Evolutionary conservation across 2,888 invertebrate species (phyloP).

Genomic region (Mamestra brassicae): DNA sequence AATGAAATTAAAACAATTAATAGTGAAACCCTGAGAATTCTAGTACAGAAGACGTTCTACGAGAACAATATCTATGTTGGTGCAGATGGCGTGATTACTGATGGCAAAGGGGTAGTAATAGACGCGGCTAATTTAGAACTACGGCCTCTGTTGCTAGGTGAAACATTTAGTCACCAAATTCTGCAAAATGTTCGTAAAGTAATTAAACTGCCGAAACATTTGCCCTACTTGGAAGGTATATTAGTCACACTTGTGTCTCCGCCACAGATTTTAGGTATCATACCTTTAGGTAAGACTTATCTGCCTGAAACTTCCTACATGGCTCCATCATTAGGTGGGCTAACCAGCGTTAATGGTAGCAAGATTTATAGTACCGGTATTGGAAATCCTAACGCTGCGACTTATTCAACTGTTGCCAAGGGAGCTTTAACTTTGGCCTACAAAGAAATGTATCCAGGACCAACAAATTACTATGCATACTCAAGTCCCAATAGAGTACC

Average conservation of each 20-base stretch:
- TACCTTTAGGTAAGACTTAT: slow-evolving; percentile 74
- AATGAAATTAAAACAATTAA: slow-evolving; percentile 62
- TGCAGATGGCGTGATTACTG: slow-evolving; percentile 67
- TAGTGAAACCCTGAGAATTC: slow-evolving; percentile 63
- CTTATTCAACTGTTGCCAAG: background rate
- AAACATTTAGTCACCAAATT: slow-evolving; percentile 65
- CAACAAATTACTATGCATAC: slow-evolving; percentile 17
- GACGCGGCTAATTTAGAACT: slow-evolving; percentile 73
- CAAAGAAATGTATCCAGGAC: slow-evolving; percentile 19
- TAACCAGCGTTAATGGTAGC: slow-evolving; percentile 15
- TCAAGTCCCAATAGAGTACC: background rate
- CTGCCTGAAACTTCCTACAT: slow-evolving; percentile 37
- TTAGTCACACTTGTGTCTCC: slow-evolving; percentile 74
- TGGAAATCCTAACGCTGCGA: slow-evolving; percentile 1
- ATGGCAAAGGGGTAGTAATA: slow-evolving; percentile 69
- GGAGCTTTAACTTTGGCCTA: slow-evolving; percentile 6
- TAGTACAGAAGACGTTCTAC: slow-evolving; percentile 70
- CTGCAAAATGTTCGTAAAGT: slow-evolving; percentile 36
- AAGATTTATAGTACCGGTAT: background rate
- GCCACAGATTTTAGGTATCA: slow-evolving; percentile 75
- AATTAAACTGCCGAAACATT: slow-evolving; percentile 49
- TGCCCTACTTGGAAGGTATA: slow-evolving; percentile 75
- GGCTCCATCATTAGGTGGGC: background rate
- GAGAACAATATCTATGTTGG: slow-evolving; percentile 72
- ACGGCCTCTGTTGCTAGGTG: slow-evolving; percentile 77